Conservation (phyloP, 2,888 invertebrate species). For the Phengaris alcon region DNA sequence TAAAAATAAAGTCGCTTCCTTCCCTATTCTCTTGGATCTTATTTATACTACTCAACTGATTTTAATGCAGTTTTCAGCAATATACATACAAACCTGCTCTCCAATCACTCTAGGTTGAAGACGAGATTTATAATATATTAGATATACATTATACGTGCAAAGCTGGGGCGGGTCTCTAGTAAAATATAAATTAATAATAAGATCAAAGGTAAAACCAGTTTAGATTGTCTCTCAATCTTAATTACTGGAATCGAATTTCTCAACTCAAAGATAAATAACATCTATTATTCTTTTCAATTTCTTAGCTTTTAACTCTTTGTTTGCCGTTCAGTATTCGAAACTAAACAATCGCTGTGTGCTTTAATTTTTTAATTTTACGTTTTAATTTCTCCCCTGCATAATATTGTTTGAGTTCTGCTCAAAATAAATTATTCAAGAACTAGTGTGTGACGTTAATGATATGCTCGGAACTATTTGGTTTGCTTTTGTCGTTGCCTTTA, state of each 20-base stretch:
- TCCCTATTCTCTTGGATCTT: too few relatives aligned
- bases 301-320: not conserved
- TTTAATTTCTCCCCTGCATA: not conserved
- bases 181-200: not conserved
- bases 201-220: not conserved
- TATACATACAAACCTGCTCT: too few relatives aligned
- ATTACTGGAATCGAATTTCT: not conserved
- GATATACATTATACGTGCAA: too few relatives aligned
- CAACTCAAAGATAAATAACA: not conserved
- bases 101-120: too few relatives aligned
- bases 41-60: too few relatives aligned
- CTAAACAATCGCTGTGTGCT: not conserved
- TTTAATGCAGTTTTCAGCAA: too few relatives aligned
- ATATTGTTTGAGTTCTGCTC: not conserved
- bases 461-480: too few relatives aligned
- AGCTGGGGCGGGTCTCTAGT: too few relatives aligned
- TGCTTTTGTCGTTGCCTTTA: not conserved
- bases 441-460: too few relatives aligned
- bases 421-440: too few relatives aligned
- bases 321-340: not conserved
- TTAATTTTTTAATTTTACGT: not conserved
- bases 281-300: constrained; percentile 1
- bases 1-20: too few relatives aligned
- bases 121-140: too few relatives aligned
- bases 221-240: not conserved